Evolutionary conservation across 2,888 invertebrate genomes (phyloP).

Genomic region (Amorpha juglandis): DNA sequence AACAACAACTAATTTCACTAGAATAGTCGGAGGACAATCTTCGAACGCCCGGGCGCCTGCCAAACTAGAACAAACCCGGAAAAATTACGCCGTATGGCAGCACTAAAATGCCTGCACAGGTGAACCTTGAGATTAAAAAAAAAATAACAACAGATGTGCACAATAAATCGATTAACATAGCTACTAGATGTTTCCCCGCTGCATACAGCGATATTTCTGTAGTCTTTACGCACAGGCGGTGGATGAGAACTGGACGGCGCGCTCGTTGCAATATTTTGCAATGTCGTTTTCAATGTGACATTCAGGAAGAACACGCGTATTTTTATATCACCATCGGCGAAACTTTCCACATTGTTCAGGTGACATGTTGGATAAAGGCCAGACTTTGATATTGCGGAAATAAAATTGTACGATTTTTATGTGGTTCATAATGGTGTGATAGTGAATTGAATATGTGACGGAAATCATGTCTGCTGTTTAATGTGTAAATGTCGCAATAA

Average conservation of each 20-base stretch:
- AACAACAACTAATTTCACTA: too few relatives aligned
- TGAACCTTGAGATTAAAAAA: neutral
- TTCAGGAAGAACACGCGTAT: conserved; percentile 26
- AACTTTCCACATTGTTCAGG: conserved; percentile 31
- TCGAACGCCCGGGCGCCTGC: too few relatives aligned
- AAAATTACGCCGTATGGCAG: neutral
- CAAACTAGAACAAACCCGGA: too few relatives aligned
- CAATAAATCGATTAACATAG: conserved; percentile 6
- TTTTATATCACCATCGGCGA: conserved; percentile 30
- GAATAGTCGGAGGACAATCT: too few relatives aligned
- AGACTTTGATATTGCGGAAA: conserved; percentile 26
- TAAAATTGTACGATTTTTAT: neutral
- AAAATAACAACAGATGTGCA: conserved; percentile 9
- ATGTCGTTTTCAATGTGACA: conserved; percentile 31
- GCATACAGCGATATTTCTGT: conserved; percentile 2
- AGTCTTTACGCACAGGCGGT: neutral
- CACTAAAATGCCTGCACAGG: neutral
- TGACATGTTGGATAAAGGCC: conserved; percentile 34
- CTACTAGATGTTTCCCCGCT: conserved; percentile 5
- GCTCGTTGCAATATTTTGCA: conserved; percentile 20
- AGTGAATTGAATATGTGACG: neutral
- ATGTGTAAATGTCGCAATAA: too few relatives aligned
- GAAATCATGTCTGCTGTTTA: neutral
- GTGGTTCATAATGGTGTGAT: conserved; percentile 11
- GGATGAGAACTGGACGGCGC: neutral